These are phyloP conservation scores for Trichopoda pennipes DNA, from an alignment of 2,888 invertebrate genomes.

Conservation along the genomic window DNA sequence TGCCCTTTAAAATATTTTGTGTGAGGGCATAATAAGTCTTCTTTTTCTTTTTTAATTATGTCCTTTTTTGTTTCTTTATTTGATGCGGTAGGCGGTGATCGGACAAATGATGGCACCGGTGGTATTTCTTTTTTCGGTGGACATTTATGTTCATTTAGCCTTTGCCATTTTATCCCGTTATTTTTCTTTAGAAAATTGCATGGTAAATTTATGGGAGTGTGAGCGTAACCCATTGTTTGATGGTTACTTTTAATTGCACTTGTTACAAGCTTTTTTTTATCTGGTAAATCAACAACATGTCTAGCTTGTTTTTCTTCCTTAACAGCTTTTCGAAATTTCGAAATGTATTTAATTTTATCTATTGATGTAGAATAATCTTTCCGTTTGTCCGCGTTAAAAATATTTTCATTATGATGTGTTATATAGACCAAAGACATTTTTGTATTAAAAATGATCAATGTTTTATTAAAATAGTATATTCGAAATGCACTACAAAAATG, in stretches of 20 bases:
- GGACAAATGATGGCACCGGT: slow-evolving; percentile 77
- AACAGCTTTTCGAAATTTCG: slow-evolving; percentile 64
- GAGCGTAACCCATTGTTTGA: slow-evolving; percentile 86
- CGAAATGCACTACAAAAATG: background rate
- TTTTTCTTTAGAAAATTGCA: slow-evolving; percentile 85
- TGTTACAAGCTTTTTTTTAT: slow-evolving; percentile 79
- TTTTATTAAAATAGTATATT: background rate
- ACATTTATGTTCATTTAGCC: slow-evolving; percentile 76
- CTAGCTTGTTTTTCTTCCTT: slow-evolving; percentile 72
- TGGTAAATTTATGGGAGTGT: slow-evolving; percentile 84
- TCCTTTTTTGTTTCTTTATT: slow-evolving; percentile 17
- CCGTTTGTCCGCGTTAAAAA: slow-evolving; percentile 81
- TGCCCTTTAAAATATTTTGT: slow-evolving; percentile 64
- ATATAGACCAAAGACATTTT: slow-evolving; percentile 86
- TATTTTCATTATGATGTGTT: slow-evolving; percentile 85
- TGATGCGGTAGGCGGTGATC: background rate
- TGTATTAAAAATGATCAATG: background rate
- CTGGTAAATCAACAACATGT: slow-evolving; percentile 79
- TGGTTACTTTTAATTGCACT: slow-evolving; percentile 82
- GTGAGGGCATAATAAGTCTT: slow-evolving; percentile 71
- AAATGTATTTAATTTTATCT: slow-evolving; percentile 54
- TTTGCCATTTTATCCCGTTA: slow-evolving; percentile 81
- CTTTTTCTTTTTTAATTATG: slow-evolving; percentile 48
- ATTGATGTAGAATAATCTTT: slow-evolving; percentile 39
- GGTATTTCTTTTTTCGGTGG: slow-evolving; percentile 79